Base-by-base conservation (phyloP, 2,888 invertebrate species). In the Gonocerus acuteangulatus region DNA sequence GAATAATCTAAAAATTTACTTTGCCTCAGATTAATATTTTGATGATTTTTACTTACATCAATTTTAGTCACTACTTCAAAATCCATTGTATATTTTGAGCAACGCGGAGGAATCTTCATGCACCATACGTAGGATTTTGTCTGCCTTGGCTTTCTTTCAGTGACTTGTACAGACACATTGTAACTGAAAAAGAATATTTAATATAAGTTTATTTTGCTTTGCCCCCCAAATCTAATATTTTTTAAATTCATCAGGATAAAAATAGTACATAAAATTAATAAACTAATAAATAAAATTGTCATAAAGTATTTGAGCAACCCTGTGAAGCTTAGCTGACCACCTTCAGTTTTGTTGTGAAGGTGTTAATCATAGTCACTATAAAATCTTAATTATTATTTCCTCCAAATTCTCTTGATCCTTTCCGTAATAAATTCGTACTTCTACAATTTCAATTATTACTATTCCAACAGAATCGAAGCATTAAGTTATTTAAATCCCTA, bases 81-180 rank as follows among this genome's bases (percentile, higher is more conserved):
- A 68, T 84, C 84, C 56, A 91, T 83, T 74, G 83, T 86, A 74
- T 92, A 93, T 73, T 86, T 87, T 45, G 92, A 87, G 74, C 94
- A 94, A 70, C 86, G 79, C 9, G 90, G 90, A 19, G 92, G 92
- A 54, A 93, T 79, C 72, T 83, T 87, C 62, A 90, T 77, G 74
- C 94, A 94, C 87, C 90, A 93, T 3, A 84, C 83, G 70, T 85
- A 85, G 63, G 84, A 86, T 58, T 89, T 82, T 57, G 85, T 85
- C 75, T 91, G 89, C 70, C 87, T 90, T 0, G 92, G 87, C 72
- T 89, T 85, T 71, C 85, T 80, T 72, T 89, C 89, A 0, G 89
- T 84, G 45, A 89, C 84, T 60, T 82, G 79, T 54, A 92, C 85
- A 27, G 86, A 85, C 32, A 85, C 82, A 48, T 84, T 84, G 71